Conservation (phyloP, 2,888 invertebrate genomes). For the Ischnus inquisitorius region DNA sequence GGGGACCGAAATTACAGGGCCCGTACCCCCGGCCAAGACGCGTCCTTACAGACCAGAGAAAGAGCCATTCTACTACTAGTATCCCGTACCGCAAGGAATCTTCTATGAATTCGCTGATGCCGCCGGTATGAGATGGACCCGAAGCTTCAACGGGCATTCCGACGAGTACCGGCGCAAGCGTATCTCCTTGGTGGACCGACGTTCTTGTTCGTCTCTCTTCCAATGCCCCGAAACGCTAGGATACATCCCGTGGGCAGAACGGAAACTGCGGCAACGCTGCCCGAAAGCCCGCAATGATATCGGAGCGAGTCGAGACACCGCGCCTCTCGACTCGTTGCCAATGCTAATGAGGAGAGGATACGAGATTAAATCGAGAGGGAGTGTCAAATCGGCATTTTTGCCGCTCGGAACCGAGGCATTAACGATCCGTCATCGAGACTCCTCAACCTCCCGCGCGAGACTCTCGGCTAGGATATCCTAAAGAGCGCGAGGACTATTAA, state of each 20-base stretch:
- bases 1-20: slow-evolving; percentile 83
- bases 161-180: slow-evolving; percentile 46
- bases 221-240: neutral
- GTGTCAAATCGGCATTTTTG: slow-evolving; percentile 82
- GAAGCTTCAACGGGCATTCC: slow-evolving; percentile 51
- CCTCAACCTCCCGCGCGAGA: slow-evolving; percentile 32
- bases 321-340: neutral
- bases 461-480: slow-evolving; percentile 61
- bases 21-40: slow-evolving; percentile 72
- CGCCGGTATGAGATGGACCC: neutral
- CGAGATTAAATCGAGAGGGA: slow-evolving; percentile 49
- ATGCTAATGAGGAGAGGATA: slow-evolving; percentile 20
- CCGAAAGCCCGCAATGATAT: slow-evolving; percentile 14
- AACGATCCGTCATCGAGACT: slow-evolving; percentile 74
- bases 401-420: slow-evolving; percentile 78
- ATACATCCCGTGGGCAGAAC: neutral
- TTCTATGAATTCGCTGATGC: slow-evolving; percentile 22
- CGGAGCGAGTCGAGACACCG: neutral
- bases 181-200: slow-evolving; percentile 47
- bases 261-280: neutral
- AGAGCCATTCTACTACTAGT: slow-evolving; percentile 27
- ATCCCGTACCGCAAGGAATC: neutral
- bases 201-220: neutral
- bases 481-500: slow-evolving; percentile 78
- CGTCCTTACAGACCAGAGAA: slow-evolving; percentile 44